These are phyloP conservation scores for Hippotragus niger DNA, from an alignment of 2,113 vertebrate genomes.

Conservation along the genomic window DNA sequence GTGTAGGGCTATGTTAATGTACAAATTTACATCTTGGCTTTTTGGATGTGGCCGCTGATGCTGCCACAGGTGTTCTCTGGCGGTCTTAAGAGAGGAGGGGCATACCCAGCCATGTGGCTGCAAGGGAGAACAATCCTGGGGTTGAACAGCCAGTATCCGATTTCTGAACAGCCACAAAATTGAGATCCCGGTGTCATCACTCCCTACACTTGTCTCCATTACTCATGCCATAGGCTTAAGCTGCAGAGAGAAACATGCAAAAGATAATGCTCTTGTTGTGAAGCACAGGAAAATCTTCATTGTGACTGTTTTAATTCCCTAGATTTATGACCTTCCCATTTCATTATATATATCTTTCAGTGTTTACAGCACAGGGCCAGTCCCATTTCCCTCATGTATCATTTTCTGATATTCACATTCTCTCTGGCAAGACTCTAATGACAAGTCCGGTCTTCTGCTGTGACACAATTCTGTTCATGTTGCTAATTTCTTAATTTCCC, in stretches of 20 bases:
- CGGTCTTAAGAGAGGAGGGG: neutral
- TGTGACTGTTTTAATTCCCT: neutral
- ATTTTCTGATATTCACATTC: constrained; percentile 53
- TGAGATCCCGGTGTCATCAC: neutral
- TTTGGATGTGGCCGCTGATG: constrained; percentile 4
- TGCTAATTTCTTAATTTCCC: constrained; percentile 70
- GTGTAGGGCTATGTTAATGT: constrained; percentile 32
- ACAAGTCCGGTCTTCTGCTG: constrained; percentile 53
- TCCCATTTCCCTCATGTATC: neutral
- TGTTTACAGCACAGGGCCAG: neutral
- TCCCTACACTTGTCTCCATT: neutral
- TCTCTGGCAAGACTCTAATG: constrained; percentile 44
- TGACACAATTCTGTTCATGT: constrained; percentile 54
- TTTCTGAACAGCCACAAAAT: neutral
- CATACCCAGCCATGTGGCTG: accelerated
- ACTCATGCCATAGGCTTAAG: neutral
- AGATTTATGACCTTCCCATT: neutral
- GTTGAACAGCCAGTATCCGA: neutral
- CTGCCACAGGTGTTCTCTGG: neutral
- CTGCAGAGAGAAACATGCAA: neutral
- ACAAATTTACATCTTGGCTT: constrained; percentile 44
- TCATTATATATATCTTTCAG: neutral
- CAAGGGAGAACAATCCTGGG: neutral
- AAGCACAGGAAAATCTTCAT: neutral
- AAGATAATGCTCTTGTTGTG: neutral